A percentile compares a stretch with the other conserved stretches of the same genome.
Conservation (phyloP, 2,113 vertebrate genomes). For the Cromileptes altivelis region DNA sequence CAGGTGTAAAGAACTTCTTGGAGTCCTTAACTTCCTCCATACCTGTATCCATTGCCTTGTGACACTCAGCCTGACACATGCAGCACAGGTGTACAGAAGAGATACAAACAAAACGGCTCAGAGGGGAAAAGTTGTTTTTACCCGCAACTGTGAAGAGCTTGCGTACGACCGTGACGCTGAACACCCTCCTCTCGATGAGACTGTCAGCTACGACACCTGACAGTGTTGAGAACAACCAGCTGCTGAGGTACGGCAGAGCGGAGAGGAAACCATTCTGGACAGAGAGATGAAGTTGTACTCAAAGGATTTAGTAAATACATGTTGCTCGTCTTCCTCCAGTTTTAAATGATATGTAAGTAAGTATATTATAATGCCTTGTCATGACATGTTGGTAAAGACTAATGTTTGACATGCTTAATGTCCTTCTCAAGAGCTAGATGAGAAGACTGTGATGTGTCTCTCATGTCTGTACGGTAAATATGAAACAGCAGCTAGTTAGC, state of each 20-base stretch:
- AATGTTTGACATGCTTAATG: no score
- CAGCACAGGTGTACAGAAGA: neutral
- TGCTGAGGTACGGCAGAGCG: conserved; percentile 82
- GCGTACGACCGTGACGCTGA: conserved; percentile 79
- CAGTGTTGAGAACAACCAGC: conserved; percentile 66
- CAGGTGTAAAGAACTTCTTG: no score
- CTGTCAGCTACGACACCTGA: conserved; percentile 81
- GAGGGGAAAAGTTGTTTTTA: conserved; percentile 30
- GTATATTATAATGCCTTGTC: neutral
- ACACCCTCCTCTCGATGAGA: conserved; percentile 77
- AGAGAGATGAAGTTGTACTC: neutral
- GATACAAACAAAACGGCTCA: neutral
- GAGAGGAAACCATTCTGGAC: conserved; percentile 85
- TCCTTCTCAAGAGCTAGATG: no score
- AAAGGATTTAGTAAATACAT: neutral
- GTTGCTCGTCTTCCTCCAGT: neutral
- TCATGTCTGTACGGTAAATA: no score
- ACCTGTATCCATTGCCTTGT: no score
- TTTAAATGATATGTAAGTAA: neutral
- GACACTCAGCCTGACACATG: no score
- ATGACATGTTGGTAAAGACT: no score
- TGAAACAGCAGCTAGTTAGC: no score
- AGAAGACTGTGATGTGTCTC: no score
- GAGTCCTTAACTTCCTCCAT: no score
- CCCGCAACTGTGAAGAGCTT: conserved; percentile 87